Percentiles rank a stretch among this genome's conserved stretches.
Conservation (phyloP, 2,888 invertebrate species). For the Agonopterix alstromeriana region DNA sequence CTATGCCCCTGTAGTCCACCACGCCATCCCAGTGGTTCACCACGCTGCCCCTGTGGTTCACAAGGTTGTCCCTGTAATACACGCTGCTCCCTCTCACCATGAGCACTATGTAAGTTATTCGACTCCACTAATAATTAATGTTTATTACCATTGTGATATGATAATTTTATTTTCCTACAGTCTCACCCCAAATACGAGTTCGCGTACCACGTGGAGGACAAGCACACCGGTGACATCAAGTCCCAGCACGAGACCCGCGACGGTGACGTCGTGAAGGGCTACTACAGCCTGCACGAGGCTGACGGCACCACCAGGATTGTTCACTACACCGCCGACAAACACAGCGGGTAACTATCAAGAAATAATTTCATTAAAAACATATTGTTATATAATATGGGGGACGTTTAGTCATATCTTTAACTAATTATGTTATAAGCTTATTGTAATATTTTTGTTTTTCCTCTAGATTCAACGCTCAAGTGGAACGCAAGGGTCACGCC, state of each 20-base stretch:
- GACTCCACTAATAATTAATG: too few species aligned
- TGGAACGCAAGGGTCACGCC: conserved; percentile 11
- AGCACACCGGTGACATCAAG: conserved; percentile 75
- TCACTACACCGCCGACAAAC: conserved; percentile 68
- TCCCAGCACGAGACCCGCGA: conserved; percentile 70
- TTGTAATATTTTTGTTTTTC: neutral
- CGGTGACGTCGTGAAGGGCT: conserved; percentile 78
- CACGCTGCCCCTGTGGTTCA: too few species aligned
- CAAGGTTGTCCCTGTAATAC: too few species aligned
- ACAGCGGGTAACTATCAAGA: conserved; percentile 21
- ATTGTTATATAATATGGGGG: too few species aligned
- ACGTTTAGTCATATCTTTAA: too few species aligned
- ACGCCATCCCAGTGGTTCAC: too few species aligned
- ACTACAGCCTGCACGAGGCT: conserved; percentile 48
- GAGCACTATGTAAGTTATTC: too few species aligned
- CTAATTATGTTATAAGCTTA: too few species aligned
- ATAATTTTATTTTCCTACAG: conserved; percentile 15
- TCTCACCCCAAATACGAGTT: conserved; percentile 49
- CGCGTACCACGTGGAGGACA: conserved; percentile 48
- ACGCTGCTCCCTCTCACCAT: too few species aligned
- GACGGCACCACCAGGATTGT: conserved; percentile 49
- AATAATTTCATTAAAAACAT: neutral
- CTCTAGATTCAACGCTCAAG: conserved; percentile 7
- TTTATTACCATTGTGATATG: too few species aligned
- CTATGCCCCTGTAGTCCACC: too few species aligned